Evolutionary conservation across 2,888 invertebrate species (phyloP).

Genomic region (Drosophila anomalata): DNA sequence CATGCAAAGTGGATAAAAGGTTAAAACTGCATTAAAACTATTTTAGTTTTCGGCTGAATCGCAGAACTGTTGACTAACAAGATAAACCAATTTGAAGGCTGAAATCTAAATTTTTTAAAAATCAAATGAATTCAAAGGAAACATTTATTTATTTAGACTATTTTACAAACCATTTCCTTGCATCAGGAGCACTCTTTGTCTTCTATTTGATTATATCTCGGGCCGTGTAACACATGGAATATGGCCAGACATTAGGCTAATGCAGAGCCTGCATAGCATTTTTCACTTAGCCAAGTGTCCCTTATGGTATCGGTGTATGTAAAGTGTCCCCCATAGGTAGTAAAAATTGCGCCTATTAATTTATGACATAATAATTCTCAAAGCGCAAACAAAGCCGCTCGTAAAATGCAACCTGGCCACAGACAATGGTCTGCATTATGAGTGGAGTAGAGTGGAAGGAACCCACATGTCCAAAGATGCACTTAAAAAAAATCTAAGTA

Average conservation of each 20-base stretch:
- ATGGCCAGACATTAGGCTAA: slow-evolving; percentile 62
- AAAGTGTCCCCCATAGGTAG: slow-evolving; percentile 40
- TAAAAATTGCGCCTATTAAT: slow-evolving; percentile 77
- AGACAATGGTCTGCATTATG: slow-evolving; percentile 71
- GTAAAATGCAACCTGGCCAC: slow-evolving; percentile 59
- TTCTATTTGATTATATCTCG: slow-evolving; percentile 22
- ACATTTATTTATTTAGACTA: background rate
- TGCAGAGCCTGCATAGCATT: slow-evolving; percentile 65
- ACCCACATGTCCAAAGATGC: slow-evolving; percentile 51
- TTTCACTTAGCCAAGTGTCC: slow-evolving; percentile 63
- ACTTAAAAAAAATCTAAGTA: background rate
- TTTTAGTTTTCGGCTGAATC: slow-evolving; percentile 30
- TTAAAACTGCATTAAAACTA: slow-evolving; percentile 37
- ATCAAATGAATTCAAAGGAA: background rate
- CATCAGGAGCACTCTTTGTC: background rate
- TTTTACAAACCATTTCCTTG: background rate
- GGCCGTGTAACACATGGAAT: slow-evolving; percentile 56
- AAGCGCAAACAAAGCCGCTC: slow-evolving; percentile 77
- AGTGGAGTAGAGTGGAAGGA: slow-evolving; percentile 42
- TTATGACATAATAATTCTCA: slow-evolving; percentile 78
- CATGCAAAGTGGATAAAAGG: slow-evolving; percentile 59
- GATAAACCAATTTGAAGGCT: background rate
- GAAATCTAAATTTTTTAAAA: background rate
- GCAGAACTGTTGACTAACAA: background rate
- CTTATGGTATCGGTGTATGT: slow-evolving; percentile 41